phyloP scores from a whole-genome alignment of 1,140 invertebrate species.

The Drosophila asahinai region DNA sequence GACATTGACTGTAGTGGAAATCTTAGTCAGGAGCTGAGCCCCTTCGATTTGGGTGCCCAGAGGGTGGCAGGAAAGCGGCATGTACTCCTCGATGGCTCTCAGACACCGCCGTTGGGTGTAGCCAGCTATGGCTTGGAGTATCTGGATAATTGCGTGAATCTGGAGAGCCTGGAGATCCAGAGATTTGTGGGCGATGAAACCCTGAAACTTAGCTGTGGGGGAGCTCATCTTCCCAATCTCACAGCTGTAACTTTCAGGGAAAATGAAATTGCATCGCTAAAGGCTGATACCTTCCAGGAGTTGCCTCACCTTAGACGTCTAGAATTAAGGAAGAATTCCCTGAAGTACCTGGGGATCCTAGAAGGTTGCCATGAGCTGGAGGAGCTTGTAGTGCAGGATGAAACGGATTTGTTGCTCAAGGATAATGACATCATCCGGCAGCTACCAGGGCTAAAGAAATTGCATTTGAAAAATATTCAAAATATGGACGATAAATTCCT shows the following conservation, averaged over 20 bases:
- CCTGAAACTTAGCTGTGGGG: slow-evolving; percentile 32
- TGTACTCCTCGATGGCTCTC: slow-evolving; percentile 67
- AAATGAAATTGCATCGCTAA: slow-evolving; percentile 54
- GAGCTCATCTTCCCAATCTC: slow-evolving; percentile 20
- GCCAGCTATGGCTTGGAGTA: slow-evolving; percentile 73
- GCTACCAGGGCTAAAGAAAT: slow-evolving; percentile 13
- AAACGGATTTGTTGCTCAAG: slow-evolving; percentile 33
- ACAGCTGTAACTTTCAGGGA: slow-evolving; percentile 16
- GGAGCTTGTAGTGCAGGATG: slow-evolving; percentile 24
- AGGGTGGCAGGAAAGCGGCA: slow-evolving; percentile 62
- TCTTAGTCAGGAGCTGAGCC: not conserved
- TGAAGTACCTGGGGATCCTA: slow-evolving; percentile 38
- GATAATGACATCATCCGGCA: slow-evolving; percentile 1
- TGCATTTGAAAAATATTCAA: slow-evolving; percentile 38
- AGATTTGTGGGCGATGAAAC: slow-evolving; percentile 59
- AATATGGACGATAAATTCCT: slow-evolving; percentile 16
- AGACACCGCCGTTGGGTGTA: slow-evolving; percentile 52
- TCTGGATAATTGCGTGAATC: slow-evolving; percentile 61
- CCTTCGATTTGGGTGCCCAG: slow-evolving; percentile 52
- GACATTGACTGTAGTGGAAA: slow-evolving; percentile 57
- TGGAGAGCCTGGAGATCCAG: slow-evolving; percentile 52
- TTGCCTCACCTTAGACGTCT: slow-evolving; percentile 53
- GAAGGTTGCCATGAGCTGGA: slow-evolving; percentile 8
- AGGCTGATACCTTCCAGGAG: slow-evolving; percentile 49
- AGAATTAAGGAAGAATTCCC: slow-evolving; percentile 38